A percentile compares a stretch with the other conserved stretches of the same genome.
phyloP scores from a whole-genome alignment of 1,140 invertebrate species.

The Papilio helenus region DNA sequence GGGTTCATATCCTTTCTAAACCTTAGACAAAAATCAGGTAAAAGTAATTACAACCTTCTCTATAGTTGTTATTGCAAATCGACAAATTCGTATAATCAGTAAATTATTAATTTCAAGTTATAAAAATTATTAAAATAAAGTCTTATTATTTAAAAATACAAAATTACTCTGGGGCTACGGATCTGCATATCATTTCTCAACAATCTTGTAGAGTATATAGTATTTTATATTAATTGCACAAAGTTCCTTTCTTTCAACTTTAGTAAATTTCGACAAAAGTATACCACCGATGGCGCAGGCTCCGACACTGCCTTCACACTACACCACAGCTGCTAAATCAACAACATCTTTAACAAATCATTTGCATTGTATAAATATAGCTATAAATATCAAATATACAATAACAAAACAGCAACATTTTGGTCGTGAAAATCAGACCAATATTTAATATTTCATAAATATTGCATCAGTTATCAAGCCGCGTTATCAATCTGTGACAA shows the following conservation, averaged over 20 bases:
- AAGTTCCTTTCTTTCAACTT: conserved; percentile 39
- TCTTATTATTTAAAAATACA: conserved; percentile 51
- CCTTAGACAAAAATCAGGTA: background rate
- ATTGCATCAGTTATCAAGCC: background rate
- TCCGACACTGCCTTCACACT: background rate
- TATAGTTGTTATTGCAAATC: background rate
- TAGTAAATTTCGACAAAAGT: conserved; percentile 45
- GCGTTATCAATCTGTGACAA: too few species aligned
- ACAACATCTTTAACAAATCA: conserved; percentile 3
- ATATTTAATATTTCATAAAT: too few species aligned
- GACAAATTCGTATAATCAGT: background rate
- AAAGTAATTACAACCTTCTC: too few species aligned
- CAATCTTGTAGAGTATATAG: conserved; percentile 34
- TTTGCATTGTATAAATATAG: background rate
- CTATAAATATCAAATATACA: background rate
- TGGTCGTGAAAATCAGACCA: background rate
- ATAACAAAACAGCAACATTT: background rate
- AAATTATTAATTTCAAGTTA: conserved; percentile 7
- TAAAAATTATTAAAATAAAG: conserved; percentile 14
- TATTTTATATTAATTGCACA: conserved; percentile 52
- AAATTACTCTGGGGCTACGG: conserved; percentile 63
- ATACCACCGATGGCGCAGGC: conserved; percentile 47
- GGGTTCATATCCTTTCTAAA: background rate
- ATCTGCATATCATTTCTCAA: conserved; percentile 65
- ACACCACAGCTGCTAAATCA: background rate